Conservation (phyloP, 30 jellyfish, hydroid and myxozoan species). For the Mastigias papua region DNA sequence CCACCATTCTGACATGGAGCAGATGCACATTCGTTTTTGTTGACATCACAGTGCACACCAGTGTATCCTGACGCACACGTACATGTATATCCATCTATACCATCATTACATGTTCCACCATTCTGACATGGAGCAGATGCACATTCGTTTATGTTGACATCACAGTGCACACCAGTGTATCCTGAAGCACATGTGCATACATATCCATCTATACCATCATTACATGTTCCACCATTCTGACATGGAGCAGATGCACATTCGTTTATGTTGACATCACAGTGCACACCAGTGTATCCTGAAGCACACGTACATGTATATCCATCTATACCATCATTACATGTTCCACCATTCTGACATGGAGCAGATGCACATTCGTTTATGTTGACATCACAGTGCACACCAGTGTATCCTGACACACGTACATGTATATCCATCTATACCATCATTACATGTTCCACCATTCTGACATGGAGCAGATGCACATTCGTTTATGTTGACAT, state of each 20-base stretch:
- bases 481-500: constrained; percentile 68
- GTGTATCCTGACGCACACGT: constrained; percentile 54
- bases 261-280: constrained; percentile 58
- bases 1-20: constrained; percentile 73
- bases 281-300: constrained; percentile 58
- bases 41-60: constrained; percentile 53
- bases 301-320: constrained; percentile 59
- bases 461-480: constrained; percentile 63
- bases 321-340: constrained; percentile 57
- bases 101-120: constrained; percentile 68
- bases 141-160: constrained; percentile 45
- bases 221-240: constrained; percentile 58
- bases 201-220: constrained; percentile 33
- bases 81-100: constrained; percentile 48
- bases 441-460: constrained; percentile 61
- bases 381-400: constrained; percentile 52
- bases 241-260: constrained; percentile 83
- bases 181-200: constrained; percentile 66
- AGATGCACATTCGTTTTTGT: constrained; percentile 70
- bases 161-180: constrained; percentile 59
- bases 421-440: constrained; percentile 57
- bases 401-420: constrained; percentile 72
- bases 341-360: constrained; percentile 62
- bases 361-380: constrained; percentile 63
- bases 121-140: constrained; percentile 63